Base-by-base conservation (phyloP, 1,140 invertebrate genomes). In the Papilio polytes region DNA sequence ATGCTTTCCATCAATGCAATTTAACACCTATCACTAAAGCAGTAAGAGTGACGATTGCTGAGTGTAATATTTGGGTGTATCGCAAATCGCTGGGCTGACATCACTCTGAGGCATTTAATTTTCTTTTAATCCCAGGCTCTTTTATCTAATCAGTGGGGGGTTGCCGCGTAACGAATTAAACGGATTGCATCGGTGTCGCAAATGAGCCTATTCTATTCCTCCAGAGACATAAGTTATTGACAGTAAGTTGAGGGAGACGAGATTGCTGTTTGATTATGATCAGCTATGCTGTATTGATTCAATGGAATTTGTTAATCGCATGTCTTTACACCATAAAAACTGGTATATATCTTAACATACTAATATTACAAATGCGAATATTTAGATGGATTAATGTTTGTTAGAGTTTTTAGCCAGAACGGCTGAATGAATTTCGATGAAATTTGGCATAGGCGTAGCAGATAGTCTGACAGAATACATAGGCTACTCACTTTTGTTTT, bases 51-150 rank as follows among this genome's bases (percentile, higher is more conserved):
- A 78, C 74, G 12, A 10, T 3, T 48, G 10, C 0, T 13, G 84
- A 82, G 0, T 15, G 22, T 20, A 78, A 81, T 74, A 46, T 74
- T 83, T 85, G 85, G 73, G 36, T 82, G 81, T 80, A 53, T 81
- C 79, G 78, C 74, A 79, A 80, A 84, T 85, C 66, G 82, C 81
- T 86, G 87, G 87, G 86, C 86, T 91, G 91, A 92, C 88, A 90
- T 86, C 85, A 85, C 85, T 87, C 86, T 84, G 86, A 81, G 88
- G 87, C 90, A 86, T 93, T 94, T 94, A 94, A 94, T 94, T 94
- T 94, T 94, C 93, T 94, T 94, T 94, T 94, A 94, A 94, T 94
- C 91, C 90, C 87, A 88, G 92, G 89, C 88, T 91, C 91, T 90
- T 92, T 90, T 86, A 91, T 94, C 85, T 92, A 91, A 94, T 93